phyloP scores from a whole-genome alignment of 2,888 invertebrate genomes.

The Lasioglossum marginatum region DNA sequence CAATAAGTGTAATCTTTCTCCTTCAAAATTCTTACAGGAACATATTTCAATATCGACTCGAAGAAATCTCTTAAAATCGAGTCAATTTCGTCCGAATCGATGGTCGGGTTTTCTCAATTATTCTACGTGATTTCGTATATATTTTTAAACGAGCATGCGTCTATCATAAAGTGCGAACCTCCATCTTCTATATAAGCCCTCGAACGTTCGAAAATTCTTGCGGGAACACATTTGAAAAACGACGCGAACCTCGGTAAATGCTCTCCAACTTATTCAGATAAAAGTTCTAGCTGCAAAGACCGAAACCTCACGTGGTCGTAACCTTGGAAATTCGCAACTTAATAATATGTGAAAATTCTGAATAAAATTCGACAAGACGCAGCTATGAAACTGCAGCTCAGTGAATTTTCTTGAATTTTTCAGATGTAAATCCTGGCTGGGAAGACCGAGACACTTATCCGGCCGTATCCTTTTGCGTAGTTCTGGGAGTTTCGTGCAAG shows the following conservation, averaged over 20 bases:
- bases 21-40: background rate
- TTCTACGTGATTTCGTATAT: too few relatives aligned
- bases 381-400: background rate
- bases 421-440: background rate
- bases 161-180: background rate
- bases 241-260: too few relatives aligned
- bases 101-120: too few relatives aligned
- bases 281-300: background rate
- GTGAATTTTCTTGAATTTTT: background rate
- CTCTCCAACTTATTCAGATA: background rate
- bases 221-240: too few relatives aligned
- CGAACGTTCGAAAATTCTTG: background rate
- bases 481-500: background rate
- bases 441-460: background rate
- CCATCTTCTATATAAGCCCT: background rate
- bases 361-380: background rate
- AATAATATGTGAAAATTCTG: background rate
- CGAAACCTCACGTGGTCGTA: background rate
- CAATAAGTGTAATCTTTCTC: too few relatives aligned
- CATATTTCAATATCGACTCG: too few relatives aligned
- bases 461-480: background rate
- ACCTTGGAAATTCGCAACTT: background rate
- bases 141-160: background rate
- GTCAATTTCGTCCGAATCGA: too few relatives aligned
- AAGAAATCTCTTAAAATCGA: too few relatives aligned